Evolutionary conservation across 1,140 invertebrate genomes (phyloP).

Genomic region (Neocloeon triangulifer): DNA sequence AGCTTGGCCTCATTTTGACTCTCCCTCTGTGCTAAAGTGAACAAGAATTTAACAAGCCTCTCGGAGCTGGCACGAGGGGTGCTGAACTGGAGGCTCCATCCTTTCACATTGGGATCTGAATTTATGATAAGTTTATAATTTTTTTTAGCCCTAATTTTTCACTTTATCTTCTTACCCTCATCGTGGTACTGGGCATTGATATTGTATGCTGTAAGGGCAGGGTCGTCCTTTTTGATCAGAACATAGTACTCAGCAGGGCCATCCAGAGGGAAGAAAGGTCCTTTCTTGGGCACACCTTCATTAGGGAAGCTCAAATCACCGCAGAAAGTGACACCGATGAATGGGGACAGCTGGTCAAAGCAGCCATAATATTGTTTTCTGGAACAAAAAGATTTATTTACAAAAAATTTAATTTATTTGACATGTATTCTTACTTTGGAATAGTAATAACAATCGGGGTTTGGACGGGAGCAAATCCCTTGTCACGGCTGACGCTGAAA

Average conservation of each 20-base stretch:
- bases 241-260: conserved; percentile 38
- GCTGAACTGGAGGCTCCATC: too few species aligned
- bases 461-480: conserved; percentile 24
- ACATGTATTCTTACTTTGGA: conserved; percentile 15
- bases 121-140: too few species aligned
- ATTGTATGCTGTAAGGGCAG: conserved; percentile 27
- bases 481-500: conserved; percentile 31
- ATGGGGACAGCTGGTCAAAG: conserved; percentile 39
- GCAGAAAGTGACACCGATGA: conserved; percentile 45
- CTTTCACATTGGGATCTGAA: conserved; percentile 3
- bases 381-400: too few species aligned
- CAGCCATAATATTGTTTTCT: conserved; percentile 33
- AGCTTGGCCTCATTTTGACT: conserved; percentile 25
- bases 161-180: conserved; percentile 9
- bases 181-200: conserved; percentile 19
- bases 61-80: too few species aligned
- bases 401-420: not conserved
- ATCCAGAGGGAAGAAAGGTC: conserved; percentile 33
- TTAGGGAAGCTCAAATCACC: conserved; percentile 30
- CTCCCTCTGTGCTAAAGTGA: not conserved
- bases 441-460: conserved; percentile 27
- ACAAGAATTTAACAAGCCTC: too few species aligned
- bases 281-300: conserved; percentile 19
- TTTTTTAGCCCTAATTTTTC: too few species aligned
- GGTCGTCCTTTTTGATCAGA: conserved; percentile 42